A percentile compares a stretch with the other conserved stretches of the same genome.
phyloP scores from a whole-genome alignment of 2,888 invertebrate genomes.

The Crocallis elinguaria region DNA sequence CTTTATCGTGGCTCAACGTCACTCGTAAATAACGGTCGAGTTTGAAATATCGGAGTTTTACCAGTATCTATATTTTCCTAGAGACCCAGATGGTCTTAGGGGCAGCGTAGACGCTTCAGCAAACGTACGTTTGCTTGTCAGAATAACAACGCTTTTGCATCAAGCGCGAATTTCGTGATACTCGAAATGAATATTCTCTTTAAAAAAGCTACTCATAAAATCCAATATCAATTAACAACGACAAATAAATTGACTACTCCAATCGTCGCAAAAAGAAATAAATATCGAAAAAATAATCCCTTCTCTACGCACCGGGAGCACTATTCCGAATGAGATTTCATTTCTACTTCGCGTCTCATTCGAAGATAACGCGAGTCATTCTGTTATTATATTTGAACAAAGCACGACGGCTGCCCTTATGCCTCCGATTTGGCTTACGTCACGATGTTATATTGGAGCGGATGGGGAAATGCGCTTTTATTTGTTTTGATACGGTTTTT shows the following conservation, averaged over 20 bases:
- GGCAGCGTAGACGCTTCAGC: no score
- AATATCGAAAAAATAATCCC: constrained; percentile 34
- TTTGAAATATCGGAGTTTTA: constrained; percentile 49
- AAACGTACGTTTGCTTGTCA: no score
- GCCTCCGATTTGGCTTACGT: constrained; percentile 72
- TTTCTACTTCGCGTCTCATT: constrained; percentile 73
- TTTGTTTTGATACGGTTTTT: constrained; percentile 31
- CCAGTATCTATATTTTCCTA: constrained; percentile 44
- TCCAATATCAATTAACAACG: neutral
- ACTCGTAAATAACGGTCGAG: constrained; percentile 47
- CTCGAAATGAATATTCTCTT: no score
- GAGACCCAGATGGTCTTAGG: no score
- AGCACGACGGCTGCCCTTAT: constrained; percentile 64
- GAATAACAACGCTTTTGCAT: no score
- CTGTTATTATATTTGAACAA: constrained; percentile 57
- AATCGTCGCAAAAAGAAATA: constrained; percentile 10
- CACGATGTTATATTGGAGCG: constrained; percentile 67
- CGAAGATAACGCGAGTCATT: constrained; percentile 68
- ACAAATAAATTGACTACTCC: neutral
- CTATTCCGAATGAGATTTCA: constrained; percentile 74
- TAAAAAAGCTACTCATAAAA: no score
- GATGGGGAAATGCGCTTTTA: constrained; percentile 43
- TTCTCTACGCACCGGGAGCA: constrained; percentile 53
- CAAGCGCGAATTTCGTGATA: no score
- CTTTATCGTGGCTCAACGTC: constrained; percentile 49